These are phyloP conservation scores for Zaprionus ghesquierei DNA, from an alignment of 1,140 invertebrate genomes.

Conservation along the genomic window DNA sequence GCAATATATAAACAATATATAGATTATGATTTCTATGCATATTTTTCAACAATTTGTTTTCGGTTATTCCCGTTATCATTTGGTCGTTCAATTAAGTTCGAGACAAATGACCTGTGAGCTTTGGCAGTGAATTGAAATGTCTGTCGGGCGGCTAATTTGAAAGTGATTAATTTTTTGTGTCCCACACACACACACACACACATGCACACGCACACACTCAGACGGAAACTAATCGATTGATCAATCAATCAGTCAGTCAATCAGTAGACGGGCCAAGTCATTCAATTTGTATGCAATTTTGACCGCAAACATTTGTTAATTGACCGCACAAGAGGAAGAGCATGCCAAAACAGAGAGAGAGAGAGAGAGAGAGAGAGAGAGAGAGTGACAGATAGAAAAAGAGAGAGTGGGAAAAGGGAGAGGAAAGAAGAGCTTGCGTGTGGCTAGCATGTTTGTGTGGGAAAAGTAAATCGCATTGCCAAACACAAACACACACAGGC, in stretches of 20 bases:
- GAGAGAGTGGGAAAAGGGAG: neutral
- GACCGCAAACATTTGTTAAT: slow-evolving; percentile 70
- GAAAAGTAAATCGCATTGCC: slow-evolving; percentile 39
- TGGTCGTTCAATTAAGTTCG: neutral
- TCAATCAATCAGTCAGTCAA: slow-evolving; percentile 49
- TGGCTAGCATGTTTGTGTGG: slow-evolving; percentile 9
- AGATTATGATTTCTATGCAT: too few relatives aligned
- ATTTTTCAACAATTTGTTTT: too few relatives aligned
- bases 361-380: neutral
- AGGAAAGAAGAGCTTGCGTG: neutral
- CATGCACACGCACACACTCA: neutral
- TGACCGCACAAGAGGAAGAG: slow-evolving; percentile 41
- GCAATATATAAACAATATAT: too few relatives aligned
- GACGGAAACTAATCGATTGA: slow-evolving; percentile 33
- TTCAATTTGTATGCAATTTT: slow-evolving; percentile 71
- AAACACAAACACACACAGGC: slow-evolving; percentile 19
- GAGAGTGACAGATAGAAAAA: neutral
- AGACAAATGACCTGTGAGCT: neutral
- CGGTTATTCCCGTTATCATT: neutral
- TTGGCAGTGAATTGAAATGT: slow-evolving; percentile 16
- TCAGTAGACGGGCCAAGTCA: slow-evolving; percentile 44
- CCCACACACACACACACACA: neutral
- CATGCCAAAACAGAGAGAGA: neutral
- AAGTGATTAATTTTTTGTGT: slow-evolving; percentile 39
- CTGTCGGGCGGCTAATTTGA: slow-evolving; percentile 20